Evolutionary conservation across 1,140 invertebrate genomes (phyloP).

Genomic region (Sesamia nonagrioides): DNA sequence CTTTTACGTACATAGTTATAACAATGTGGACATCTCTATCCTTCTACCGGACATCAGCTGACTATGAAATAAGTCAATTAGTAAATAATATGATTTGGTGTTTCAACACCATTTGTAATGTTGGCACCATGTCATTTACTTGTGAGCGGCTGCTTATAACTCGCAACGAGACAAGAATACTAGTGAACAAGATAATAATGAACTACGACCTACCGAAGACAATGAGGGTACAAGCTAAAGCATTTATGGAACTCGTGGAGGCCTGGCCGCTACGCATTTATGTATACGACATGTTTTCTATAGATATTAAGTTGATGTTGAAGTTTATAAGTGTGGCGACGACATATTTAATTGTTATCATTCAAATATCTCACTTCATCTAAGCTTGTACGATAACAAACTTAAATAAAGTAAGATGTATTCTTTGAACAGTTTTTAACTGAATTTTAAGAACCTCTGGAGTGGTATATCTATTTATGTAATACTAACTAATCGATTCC

Average conservation of each 20-base stretch:
- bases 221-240: constrained; percentile 64
- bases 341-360: constrained; percentile 65
- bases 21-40: neutral
- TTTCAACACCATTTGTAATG: neutral
- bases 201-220: constrained; percentile 60
- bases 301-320: constrained; percentile 67
- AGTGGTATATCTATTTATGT: no score
- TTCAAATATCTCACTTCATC: constrained; percentile 6
- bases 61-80: neutral
- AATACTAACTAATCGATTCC: no score
- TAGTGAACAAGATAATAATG: constrained; percentile 67
- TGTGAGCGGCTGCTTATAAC: constrained; percentile 43
- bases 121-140: constrained; percentile 36
- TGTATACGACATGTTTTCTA: constrained; percentile 67
- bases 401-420: no score
- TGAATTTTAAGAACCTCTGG: neutral
- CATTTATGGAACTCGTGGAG: constrained; percentile 66
- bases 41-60: neutral
- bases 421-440: constrained; percentile 65
- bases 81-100: neutral
- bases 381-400: constrained; percentile 55
- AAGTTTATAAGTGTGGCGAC: constrained; percentile 70
- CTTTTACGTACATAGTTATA: neutral
- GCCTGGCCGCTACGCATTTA: constrained; percentile 61
- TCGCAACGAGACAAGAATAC: constrained; percentile 57